These are phyloP conservation scores for Odontomachus brunneus DNA, from an alignment of 1,140 invertebrate species.

Conservation along the genomic window DNA sequence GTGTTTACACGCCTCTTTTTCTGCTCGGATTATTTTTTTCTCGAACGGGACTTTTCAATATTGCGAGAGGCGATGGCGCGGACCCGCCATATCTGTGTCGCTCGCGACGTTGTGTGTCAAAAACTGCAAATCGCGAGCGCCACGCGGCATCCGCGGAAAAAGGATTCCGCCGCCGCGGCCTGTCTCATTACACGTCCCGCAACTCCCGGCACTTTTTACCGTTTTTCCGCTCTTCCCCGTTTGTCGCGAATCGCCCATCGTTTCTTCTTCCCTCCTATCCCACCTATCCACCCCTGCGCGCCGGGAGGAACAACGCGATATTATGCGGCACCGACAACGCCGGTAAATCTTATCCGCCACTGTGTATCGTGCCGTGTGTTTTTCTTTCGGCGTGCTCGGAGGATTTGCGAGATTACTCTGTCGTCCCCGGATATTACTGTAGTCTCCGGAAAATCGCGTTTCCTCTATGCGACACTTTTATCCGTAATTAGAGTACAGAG, in stretches of 20 bases:
- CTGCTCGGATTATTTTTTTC: too few relatives aligned
- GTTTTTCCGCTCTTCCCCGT: background rate
- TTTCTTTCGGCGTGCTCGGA: background rate
- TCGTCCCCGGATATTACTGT: background rate
- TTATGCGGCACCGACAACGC: constrained; percentile 29
- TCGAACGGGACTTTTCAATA: background rate
- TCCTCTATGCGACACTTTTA: background rate
- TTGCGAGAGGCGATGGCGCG: too few relatives aligned
- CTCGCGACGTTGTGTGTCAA: constrained; percentile 2
- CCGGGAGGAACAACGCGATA: background rate
- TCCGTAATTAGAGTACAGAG: background rate
- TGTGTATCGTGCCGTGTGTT: background rate
- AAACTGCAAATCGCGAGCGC: constrained; percentile 34
- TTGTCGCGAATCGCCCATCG: constrained; percentile 2
- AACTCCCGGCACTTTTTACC: background rate
- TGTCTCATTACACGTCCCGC: constrained; percentile 31
- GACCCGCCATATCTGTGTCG: constrained; percentile 3
- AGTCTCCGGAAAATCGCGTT: background rate
- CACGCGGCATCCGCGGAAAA: constrained; percentile 1
- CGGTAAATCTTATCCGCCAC: constrained; percentile 13
- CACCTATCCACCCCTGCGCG: too few relatives aligned
- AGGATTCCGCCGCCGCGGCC: background rate
- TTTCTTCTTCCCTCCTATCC: background rate
- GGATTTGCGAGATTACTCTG: constrained; percentile 30
- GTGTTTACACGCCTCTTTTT: too few relatives aligned